A percentile compares a stretch with the other conserved stretches of the same genome.
phyloP scores from a whole-genome alignment of 1,140 invertebrate species.

The Drosophila bocqueti region DNA sequence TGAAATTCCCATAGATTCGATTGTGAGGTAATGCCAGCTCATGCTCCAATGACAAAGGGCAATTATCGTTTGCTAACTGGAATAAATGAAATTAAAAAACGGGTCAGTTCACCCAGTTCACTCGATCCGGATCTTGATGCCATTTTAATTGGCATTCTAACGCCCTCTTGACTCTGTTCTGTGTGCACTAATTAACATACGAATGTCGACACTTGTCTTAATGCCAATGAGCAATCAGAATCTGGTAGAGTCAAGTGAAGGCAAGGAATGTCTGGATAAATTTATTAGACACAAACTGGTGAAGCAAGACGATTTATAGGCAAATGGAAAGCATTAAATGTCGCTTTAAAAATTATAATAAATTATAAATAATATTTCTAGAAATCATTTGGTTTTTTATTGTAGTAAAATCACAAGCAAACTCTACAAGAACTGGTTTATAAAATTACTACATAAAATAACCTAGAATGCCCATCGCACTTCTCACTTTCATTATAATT shows the following conservation, averaged over 20 bases:
- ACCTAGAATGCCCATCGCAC: neutral
- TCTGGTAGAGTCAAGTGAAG: neutral
- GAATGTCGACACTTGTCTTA: slow-evolving; percentile 22
- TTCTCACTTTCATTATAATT: slow-evolving; percentile 33
- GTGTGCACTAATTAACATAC: slow-evolving; percentile 32
- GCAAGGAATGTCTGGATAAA: slow-evolving; percentile 5
- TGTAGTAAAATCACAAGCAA: neutral
- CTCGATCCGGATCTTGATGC: slow-evolving; percentile 37
- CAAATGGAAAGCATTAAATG: neutral
- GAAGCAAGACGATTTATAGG: neutral
- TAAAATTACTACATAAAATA: neutral
- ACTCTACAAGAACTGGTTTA: neutral
- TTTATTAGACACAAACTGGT: neutral
- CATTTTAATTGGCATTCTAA: slow-evolving; percentile 36
- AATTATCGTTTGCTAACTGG: slow-evolving; percentile 6
- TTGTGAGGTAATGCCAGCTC: neutral
- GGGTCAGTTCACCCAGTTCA: slow-evolving; percentile 7
- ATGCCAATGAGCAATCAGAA: neutral
- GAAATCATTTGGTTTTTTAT: neutral
- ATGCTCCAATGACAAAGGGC: neutral
- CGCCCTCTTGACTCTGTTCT: slow-evolving; percentile 10
- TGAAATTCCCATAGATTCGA: slow-evolving; percentile 4
- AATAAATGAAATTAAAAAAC: slow-evolving; percentile 5
- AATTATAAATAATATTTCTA: neutral
- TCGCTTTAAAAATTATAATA: too few relatives aligned